phyloP scores from a whole-genome alignment of 2,113 vertebrate species.

The Toxotes jaculatrix region DNA sequence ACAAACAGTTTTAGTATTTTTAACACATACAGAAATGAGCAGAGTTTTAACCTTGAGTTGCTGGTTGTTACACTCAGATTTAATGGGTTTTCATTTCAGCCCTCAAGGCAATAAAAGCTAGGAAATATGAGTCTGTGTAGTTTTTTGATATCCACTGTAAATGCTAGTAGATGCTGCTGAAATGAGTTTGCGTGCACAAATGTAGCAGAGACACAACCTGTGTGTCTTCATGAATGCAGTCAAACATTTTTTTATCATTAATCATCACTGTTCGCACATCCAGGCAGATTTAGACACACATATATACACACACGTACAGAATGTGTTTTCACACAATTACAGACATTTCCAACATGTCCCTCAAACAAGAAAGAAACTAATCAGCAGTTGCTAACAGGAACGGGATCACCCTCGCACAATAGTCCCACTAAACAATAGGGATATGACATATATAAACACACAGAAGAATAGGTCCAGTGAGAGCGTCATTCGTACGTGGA shows the following conservation, averaged over 20 bases:
- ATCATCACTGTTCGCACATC: conserved; percentile 27
- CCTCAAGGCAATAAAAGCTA: conserved; percentile 26
- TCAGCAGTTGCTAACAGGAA: conserved; percentile 59
- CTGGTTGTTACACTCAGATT: conserved; percentile 45
- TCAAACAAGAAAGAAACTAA: conserved; percentile 38
- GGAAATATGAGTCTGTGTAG: conserved; percentile 25
- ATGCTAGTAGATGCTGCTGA: conserved; percentile 14
- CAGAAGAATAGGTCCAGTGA: conserved; percentile 64
- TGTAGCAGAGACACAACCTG: background rate
- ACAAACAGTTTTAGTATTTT: conserved; percentile 11
- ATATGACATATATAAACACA: conserved; percentile 74
- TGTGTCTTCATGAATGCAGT: background rate
- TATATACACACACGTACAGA: background rate
- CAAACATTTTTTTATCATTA: conserved; percentile 19
- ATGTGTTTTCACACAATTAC: conserved; percentile 50
- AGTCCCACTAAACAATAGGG: conserved; percentile 66
- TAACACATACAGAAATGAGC: conserved; percentile 29
- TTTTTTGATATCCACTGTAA: conserved; percentile 32
- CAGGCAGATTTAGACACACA: background rate
- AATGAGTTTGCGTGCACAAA: conserved; percentile 6
- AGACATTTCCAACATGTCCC: conserved; percentile 24
- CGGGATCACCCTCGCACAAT: conserved; percentile 61
- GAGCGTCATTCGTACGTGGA: conserved; percentile 6
- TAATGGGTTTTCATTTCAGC: conserved; percentile 58
- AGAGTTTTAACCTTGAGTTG: conserved; percentile 55